phyloP scores from a whole-genome alignment of 2,797 vertebrate genomes.

The Triplophysa bombifrons region DNA sequence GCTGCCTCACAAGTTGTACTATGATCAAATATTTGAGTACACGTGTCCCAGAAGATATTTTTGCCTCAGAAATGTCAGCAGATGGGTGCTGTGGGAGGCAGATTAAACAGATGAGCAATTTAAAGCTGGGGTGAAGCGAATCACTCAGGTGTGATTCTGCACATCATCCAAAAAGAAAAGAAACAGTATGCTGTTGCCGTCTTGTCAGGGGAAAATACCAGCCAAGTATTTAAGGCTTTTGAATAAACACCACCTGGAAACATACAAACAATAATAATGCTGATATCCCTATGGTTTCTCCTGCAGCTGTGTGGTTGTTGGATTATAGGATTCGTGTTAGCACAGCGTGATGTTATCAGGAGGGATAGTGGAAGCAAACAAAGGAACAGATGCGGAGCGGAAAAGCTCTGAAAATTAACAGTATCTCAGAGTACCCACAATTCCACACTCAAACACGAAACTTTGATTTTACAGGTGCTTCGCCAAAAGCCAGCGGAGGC shows the following conservation, averaged over 20 bases:
- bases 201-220: conserved; percentile 1
- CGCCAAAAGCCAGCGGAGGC: not conserved
- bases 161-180: conserved; percentile 8
- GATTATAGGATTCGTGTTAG: conserved; percentile 20
- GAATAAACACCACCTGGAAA: conserved; percentile 41
- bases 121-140: conserved; percentile 22
- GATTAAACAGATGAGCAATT: conserved; percentile 27
- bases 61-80: conserved; percentile 21
- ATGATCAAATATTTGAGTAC: conserved; percentile 5
- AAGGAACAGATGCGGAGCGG: conserved; percentile 30
- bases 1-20: not conserved
- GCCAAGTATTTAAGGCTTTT: conserved; percentile 30
- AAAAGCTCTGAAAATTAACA: not conserved
- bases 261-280: conserved; percentile 31
- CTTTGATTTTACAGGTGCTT: not conserved
- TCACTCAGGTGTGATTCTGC: conserved; percentile 27
- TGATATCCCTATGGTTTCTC: conserved; percentile 28
- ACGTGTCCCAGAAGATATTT: conserved; percentile 15
- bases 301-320: conserved; percentile 17
- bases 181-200: conserved; percentile 18
- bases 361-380: conserved; percentile 11
- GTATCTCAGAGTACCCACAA: not conserved
- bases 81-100: conserved; percentile 7
- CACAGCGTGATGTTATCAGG: not conserved
- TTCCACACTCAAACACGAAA: conserved; percentile 16